phyloP scores from a whole-genome alignment of 2,888 invertebrate genomes.

The Troides aeacus region DNA sequence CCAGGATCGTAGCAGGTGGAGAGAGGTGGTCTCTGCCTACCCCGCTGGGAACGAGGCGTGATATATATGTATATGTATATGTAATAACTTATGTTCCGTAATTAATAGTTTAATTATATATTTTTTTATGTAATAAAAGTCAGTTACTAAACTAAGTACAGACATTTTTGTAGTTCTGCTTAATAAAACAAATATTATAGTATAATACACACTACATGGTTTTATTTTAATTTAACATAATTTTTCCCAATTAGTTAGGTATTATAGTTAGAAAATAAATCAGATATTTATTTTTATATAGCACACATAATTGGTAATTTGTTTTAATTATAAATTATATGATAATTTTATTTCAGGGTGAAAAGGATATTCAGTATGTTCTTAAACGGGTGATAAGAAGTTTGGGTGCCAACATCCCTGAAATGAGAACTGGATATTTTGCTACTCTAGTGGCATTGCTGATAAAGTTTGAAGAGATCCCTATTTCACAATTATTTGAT shows the following conservation, averaged over 20 bases:
- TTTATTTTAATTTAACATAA: no score
- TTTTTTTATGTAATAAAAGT: not conserved
- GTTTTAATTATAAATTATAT: not conserved
- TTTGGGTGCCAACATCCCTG: slow-evolving; percentile 83
- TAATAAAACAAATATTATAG: no score
- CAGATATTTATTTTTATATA: no score
- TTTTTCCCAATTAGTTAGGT: no score
- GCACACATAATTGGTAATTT: not conserved
- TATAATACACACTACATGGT: no score
- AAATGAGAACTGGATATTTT: slow-evolving; percentile 84
- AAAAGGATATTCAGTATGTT: slow-evolving; percentile 83
- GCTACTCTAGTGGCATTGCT: slow-evolving; percentile 83
- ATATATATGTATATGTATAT: no score
- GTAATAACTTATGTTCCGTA: not conserved
- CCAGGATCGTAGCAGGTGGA: no score
- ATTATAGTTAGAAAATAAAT: no score
- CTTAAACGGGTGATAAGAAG: slow-evolving; percentile 85
- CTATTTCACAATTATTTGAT: slow-evolving; percentile 77
- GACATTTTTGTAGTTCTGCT: not conserved
- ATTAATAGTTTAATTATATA: not conserved
- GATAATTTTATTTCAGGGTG: slow-evolving; percentile 67
- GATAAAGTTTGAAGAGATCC: slow-evolving; percentile 67
- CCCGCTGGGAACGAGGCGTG: no score
- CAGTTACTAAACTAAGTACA: not conserved
- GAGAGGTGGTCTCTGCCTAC: no score